Evolutionary conservation across 2,113 vertebrate genomes (phyloP), one percentile per base, ranked within the genome.

Genomic region (Paradoxurus hermaphroditus): DNA sequence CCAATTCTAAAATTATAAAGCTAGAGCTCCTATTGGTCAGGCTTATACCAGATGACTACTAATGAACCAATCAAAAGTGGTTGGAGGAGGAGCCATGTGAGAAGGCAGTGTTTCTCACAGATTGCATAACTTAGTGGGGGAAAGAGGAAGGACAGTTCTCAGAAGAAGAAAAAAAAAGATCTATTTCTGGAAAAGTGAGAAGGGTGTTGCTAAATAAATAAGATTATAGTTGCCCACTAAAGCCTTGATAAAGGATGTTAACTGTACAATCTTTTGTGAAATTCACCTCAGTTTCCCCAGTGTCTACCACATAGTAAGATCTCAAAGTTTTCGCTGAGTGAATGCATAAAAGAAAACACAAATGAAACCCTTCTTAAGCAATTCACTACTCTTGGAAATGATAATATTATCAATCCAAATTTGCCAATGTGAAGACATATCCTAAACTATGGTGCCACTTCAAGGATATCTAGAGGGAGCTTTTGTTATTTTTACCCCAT

Each of bases 251-350:
- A 39, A 51, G 44, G 56, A 89, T 83, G 21, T 62, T 89, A 96
- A 34, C 68, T 79, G 13, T 84, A 75, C 70, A 95, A 59, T 77
- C 31, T 94, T 91, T 65, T 75, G 44, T 70, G 56, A 96, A 87
- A 19, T 90, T 90, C 82, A 88, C 90, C 59, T 91, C 65, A 90
- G 29, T 93, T 96, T 91, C 78, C 86, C 13, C 18, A 4, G 51
- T 86, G 21, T 84, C 75, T 90, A 82, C 44, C n/a, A 86, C 19
- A 73, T 10, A 65, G 4, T 59, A 70, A 90, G 79, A 39, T 84
- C 65, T 72, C 93, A 56, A 85, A 70, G 51, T 94, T 23, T 92
- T 94, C 21, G 23, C 53, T 72, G 31, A 77, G 51, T 59, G 25
- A 73, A 36, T 13, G 19, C 53, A 70, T 29, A 12, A 83, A 84